Base-by-base conservation (phyloP, 2,797 vertebrate species). In the Etheostoma perlongum region DNA sequence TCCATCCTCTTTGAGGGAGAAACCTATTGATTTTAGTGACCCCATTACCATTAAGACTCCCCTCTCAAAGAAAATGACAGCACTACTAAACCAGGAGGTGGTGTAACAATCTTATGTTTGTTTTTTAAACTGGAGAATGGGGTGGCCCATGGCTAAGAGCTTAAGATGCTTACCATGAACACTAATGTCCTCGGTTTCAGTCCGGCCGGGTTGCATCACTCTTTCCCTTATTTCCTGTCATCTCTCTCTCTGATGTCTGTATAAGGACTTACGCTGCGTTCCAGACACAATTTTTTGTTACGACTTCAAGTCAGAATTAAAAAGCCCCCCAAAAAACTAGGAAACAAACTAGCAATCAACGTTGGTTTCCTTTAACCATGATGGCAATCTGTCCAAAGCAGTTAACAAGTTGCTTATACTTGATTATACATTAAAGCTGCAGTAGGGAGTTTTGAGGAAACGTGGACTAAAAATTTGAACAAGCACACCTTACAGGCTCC, bases 121-220 rank as follows among this genome's bases (percentile, higher is more conserved):
- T 46, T 42, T 60, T 61, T 53, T 27, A 63, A 47, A 62, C 58
- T 52, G 48, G 18, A 30, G 47, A 25, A n/a, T 52, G 33, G 7
- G 52, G 2, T n/a, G 2, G 13, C 63, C 5, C n/a, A 16, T 4
- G 23, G 40, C 23, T 25, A 1, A 46, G 65, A 51, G 16, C 40
- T 46, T 46, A 14, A n/a, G 16, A 55, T 46, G 25, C 40, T 57
- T 44, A 46, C 4, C 18, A n/a, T 27, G 16, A 52, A n/a, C 21
- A 6, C 36, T 54, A 18, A 42, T 4, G 13, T n/a, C 27, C 12
- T 6, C 25, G 18, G 0, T 52, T n/a, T 33, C 21, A 23, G 13
- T 15, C 12, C 51, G 16, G 4, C 25, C 4, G 0, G 13, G 58
- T n/a, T 42, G 11, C 23, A 54, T 42, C n/a, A 14, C 3, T 36